Conservation (phyloP, 1,140 invertebrate species). For the Pemphigus obesinymphae region DNA sequence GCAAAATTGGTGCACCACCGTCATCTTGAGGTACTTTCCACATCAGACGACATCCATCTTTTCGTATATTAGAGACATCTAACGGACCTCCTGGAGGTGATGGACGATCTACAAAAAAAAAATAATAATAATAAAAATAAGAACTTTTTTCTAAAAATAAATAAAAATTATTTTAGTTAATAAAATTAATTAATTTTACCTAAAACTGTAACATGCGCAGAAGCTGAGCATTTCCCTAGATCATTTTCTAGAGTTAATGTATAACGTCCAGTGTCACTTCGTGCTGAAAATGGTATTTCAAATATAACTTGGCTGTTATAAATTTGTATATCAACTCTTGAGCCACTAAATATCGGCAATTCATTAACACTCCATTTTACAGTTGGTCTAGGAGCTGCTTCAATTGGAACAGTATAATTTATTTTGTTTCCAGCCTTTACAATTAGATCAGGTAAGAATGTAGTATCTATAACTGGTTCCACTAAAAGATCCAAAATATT, state of each 20-base stretch:
- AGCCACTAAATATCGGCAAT: constrained; percentile 59
- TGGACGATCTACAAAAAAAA: constrained; percentile 64
- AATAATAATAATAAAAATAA: no score
- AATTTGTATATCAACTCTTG: constrained; percentile 67
- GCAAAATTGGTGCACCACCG: constrained; percentile 89
- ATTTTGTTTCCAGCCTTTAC: constrained; percentile 87
- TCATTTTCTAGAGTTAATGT: constrained; percentile 80
- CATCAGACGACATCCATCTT: constrained; percentile 79
- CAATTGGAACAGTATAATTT: constrained; percentile 81
- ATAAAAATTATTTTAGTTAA: background rate
- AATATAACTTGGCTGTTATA: constrained; percentile 73
- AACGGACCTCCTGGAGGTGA: constrained; percentile 81
- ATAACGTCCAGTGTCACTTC: constrained; percentile 79
- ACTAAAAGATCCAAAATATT: constrained; percentile 51
- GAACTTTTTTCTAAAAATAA: no score
- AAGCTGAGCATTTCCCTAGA: constrained; percentile 71
- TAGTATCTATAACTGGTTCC: constrained; percentile 80
- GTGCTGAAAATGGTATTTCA: constrained; percentile 78
- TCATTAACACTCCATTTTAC: constrained; percentile 90
- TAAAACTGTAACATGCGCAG: constrained; percentile 80
- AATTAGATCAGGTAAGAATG: constrained; percentile 75
- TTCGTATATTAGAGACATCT: constrained; percentile 76
- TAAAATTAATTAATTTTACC: constrained; percentile 50
- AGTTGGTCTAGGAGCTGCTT: constrained; percentile 72
- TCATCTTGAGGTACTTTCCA: constrained; percentile 83